Percentiles rank a stretch among this genome's conserved stretches.
Evolutionary conservation across 2,113 vertebrate species (phyloP).

Genomic region (Orthonyx spaldingii): DNA sequence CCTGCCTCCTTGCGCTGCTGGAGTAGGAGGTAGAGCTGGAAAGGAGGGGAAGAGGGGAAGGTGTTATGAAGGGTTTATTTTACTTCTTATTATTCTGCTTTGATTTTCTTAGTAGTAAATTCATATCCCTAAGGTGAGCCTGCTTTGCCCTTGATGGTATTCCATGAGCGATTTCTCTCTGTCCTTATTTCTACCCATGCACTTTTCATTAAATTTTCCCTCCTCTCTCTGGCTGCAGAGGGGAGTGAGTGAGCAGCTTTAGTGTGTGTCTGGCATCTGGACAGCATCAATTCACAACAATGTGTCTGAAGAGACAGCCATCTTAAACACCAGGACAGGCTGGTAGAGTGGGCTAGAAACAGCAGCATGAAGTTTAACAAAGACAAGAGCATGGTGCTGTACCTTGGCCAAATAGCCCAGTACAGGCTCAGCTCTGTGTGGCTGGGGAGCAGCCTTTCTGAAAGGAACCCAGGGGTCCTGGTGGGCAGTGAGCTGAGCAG

Average conservation of each 20-base stretch:
- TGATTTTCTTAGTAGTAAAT: not conserved
- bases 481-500: not conserved
- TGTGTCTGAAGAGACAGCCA: not conserved
- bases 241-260: not conserved
- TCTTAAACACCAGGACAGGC: not conserved
- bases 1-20: not conserved
- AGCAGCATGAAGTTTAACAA: not conserved
- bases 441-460: not conserved
- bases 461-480: not conserved
- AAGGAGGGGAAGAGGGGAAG: rapidly evolving
- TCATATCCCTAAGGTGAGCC: not conserved
- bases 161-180: not conserved
- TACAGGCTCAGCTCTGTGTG: not conserved
- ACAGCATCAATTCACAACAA: not conserved
- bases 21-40: not conserved
- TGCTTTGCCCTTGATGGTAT: not conserved
- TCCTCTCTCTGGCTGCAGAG: not conserved
- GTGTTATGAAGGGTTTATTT: not conserved
- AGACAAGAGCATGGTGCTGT: not conserved
- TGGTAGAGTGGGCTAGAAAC: not conserved
- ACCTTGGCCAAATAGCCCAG: not conserved
- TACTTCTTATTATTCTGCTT: not conserved
- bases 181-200: not conserved
- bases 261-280: not conserved
- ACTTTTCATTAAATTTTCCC: not conserved